Conservation (phyloP, 2,113 vertebrate species). For the Charadrius vociferus region DNA sequence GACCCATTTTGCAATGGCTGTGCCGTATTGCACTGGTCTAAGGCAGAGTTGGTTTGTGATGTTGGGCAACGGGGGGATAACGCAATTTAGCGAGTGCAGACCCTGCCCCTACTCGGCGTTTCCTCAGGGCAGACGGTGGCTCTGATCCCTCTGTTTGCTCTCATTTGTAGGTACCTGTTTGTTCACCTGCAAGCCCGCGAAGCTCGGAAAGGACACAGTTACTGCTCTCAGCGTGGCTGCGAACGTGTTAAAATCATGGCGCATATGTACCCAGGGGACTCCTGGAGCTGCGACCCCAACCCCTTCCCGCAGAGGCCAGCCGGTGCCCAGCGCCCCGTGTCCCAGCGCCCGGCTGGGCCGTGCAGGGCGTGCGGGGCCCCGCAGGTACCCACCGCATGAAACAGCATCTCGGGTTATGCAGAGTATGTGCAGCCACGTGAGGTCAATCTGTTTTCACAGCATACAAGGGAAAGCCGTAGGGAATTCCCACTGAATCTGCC, state of each 20-base stretch:
- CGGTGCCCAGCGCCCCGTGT: not conserved
- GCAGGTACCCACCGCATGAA: not conserved
- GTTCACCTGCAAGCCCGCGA: conserved; percentile 35
- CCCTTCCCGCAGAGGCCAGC: not conserved
- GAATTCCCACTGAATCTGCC: not conserved
- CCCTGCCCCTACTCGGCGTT: not conserved
- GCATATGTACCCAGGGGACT: not conserved
- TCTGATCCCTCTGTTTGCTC: not conserved
- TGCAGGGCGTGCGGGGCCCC: conserved; percentile 34
- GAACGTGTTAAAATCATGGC: conserved; percentile 52
- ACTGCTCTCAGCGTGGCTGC: conserved; percentile 60
- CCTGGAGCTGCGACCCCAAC: conserved; percentile 9
- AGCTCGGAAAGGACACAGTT: conserved; percentile 36
- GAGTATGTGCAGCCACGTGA: accelerated
- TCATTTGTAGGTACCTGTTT: conserved; percentile 45
- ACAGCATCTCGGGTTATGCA: not conserved
- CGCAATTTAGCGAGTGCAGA: not conserved
- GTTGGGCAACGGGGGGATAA: not conserved
- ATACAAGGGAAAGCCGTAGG: accelerated
- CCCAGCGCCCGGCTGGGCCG: not conserved
- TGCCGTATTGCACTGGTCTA: not conserved
- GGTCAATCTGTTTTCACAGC: accelerated
- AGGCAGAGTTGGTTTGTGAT: not conserved
- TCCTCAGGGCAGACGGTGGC: accelerated
- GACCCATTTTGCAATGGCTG: not conserved